A percentile compares a stretch with the other conserved stretches of the same genome.
These are phyloP conservation scores for Agonopterix heracliana DNA, from an alignment of 2,888 invertebrate genomes.

Conservation along the genomic window DNA sequence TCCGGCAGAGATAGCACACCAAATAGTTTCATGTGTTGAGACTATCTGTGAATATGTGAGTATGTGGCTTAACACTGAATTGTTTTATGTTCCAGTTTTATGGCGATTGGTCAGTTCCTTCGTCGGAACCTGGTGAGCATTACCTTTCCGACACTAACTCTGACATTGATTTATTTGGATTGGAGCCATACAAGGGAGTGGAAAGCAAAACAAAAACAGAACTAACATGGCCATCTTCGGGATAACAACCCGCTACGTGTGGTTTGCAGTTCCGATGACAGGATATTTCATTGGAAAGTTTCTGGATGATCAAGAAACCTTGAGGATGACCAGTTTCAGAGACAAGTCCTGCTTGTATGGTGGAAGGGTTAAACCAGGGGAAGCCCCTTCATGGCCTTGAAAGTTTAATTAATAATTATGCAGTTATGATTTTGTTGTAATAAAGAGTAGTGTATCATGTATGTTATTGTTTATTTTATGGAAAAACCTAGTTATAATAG, in stretches of 20 bases:
- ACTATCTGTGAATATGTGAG: too few species aligned
- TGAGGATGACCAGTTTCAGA: constrained; percentile 82
- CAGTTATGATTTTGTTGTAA: constrained; percentile 15
- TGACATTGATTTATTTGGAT: constrained; percentile 80
- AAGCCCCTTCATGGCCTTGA: constrained; percentile 85
- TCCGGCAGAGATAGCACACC: too few species aligned
- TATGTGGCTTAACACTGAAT: too few species aligned
- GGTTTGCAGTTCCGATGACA: constrained; percentile 69
- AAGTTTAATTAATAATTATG: constrained; percentile 5
- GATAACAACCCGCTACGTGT: constrained; percentile 69
- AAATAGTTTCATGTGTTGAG: too few species aligned
- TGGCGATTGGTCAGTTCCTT: constrained; percentile 71
- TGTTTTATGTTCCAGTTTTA: constrained; percentile 46
- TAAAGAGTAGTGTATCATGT: constrained; percentile 18
- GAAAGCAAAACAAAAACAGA: constrained; percentile 70
- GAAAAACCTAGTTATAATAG: too few species aligned
- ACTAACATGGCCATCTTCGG: constrained; percentile 74
- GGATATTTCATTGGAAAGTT: constrained; percentile 79
- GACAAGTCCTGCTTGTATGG: constrained; percentile 89
- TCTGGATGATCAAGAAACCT: constrained; percentile 81
- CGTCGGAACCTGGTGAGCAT: constrained; percentile 81
- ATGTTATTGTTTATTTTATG: not conserved
- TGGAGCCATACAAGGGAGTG: constrained; percentile 83
- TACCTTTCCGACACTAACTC: constrained; percentile 77
- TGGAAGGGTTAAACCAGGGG: constrained; percentile 78